A percentile compares a stretch with the other conserved stretches of the same genome.
Conservation (phyloP, 35 echinoderm and acorn worm genomes). For the Heliocidaris erythrogramma region DNA sequence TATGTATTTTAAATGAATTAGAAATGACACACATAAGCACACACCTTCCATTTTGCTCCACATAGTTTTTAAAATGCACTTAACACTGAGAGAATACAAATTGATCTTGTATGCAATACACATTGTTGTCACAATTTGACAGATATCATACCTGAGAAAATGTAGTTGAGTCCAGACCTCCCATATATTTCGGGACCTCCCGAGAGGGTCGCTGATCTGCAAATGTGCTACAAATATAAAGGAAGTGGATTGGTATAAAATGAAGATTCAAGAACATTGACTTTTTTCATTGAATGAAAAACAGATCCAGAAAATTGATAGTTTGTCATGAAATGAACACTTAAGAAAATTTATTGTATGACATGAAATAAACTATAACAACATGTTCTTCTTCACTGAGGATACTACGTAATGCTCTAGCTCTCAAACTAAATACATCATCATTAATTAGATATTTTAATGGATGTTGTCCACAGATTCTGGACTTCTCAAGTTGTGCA, state of each 20-base stretch:
- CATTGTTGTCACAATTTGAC: neutral
- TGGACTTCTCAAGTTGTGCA: too few species aligned
- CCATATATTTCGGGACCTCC: slow-evolving; percentile 97
- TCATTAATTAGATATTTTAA: too few species aligned
- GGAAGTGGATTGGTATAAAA: neutral
- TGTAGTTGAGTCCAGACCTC: slow-evolving; percentile 80
- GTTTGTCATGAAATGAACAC: neutral
- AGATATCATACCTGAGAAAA: slow-evolving; percentile 73
- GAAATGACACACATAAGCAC: too few species aligned
- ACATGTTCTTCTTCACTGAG: too few species aligned
- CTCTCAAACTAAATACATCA: too few species aligned
- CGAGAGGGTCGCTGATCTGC: slow-evolving; percentile 92
- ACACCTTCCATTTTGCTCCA: too few species aligned
- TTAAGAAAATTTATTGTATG: neutral
- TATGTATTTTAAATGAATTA: too few species aligned
- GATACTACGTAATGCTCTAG: too few species aligned
- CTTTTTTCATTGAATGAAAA: too few species aligned
- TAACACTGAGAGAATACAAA: too few species aligned
- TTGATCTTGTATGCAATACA: neutral
- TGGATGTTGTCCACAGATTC: too few species aligned
- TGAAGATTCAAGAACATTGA: neutral
- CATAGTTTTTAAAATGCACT: too few species aligned
- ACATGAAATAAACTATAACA: neutral
- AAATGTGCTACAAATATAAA: slow-evolving; percentile 80
- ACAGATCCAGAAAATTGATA: neutral